These are phyloP conservation scores for Spongilla lacustris DNA, from an alignment of 37 sponge, comb jelly and placozoan species.

Conservation along the genomic window DNA sequence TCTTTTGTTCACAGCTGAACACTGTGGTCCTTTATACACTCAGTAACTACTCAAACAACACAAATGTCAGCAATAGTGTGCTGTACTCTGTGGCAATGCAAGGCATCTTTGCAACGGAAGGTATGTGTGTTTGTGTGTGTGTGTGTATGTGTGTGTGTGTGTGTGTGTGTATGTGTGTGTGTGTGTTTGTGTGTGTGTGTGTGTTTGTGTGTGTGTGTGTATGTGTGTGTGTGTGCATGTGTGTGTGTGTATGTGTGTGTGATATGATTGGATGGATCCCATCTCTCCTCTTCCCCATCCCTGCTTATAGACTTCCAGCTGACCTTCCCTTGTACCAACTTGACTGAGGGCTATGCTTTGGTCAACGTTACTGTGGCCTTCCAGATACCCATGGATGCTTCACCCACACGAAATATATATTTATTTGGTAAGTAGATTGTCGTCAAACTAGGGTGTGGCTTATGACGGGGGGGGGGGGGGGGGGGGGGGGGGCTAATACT, in stretches of 20 bases:
- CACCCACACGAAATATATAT: background rate
- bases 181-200: no score
- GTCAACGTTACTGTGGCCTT: slow-evolving; percentile 14
- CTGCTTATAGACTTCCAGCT: slow-evolving; percentile 1
- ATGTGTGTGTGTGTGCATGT: no score
- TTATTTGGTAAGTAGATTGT: background rate
- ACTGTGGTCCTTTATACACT: background rate
- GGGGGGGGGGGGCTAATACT: background rate
- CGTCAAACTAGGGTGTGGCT: no score
- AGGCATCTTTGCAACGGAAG: background rate
- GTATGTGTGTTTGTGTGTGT: background rate
- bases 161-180: no score
- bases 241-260: no score
- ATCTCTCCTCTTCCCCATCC: background rate
- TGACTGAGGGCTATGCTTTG: background rate
- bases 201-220: no score
- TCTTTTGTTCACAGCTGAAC: no score
- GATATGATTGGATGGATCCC: no score
- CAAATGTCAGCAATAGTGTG: background rate
- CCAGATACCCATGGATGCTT: background rate
- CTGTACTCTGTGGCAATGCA: background rate
- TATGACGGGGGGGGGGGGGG: no score
- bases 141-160: background rate
- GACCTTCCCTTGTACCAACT: slow-evolving; percentile 1
- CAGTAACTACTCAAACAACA: background rate